These are phyloP conservation scores for Cyclophora albipunctata DNA, from an alignment of 2,888 invertebrate genomes.

Conservation along the genomic window DNA sequence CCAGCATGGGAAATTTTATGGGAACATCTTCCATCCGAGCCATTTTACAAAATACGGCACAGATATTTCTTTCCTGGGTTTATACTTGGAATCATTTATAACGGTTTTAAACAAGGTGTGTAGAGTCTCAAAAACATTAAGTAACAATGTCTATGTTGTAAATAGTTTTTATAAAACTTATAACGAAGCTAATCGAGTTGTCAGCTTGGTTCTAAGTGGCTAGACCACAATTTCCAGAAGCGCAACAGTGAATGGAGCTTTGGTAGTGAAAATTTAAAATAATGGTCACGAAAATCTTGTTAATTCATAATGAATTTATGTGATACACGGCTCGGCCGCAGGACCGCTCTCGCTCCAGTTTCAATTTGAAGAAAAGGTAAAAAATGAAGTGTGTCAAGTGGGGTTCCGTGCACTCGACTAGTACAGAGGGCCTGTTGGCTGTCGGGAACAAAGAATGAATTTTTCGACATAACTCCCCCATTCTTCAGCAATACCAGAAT, in stretches of 20 bases:
- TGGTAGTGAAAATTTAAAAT: constrained; percentile 19
- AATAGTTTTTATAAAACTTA: too few species aligned
- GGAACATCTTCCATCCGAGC: constrained; percentile 27
- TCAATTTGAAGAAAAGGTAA: constrained; percentile 65
- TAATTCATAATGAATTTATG: constrained; percentile 43
- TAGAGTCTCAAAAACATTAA: too few species aligned
- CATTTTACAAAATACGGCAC: too few species aligned
- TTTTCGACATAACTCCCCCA: constrained; percentile 43
- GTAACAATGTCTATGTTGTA: too few species aligned
- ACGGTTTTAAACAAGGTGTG: too few species aligned
- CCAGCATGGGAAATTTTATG: constrained; percentile 46
- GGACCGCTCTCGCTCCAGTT: constrained; percentile 51
- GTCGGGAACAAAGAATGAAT: constrained; percentile 64
- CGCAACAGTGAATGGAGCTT: background rate
- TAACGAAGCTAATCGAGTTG: too few species aligned
- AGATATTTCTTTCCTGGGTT: too few species aligned
- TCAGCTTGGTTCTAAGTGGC: too few species aligned
- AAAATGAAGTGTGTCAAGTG: constrained; percentile 69
- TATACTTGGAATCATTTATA: too few species aligned
- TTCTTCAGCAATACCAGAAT: constrained; percentile 45
- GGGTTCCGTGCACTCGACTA: constrained; percentile 55
- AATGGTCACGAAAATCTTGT: constrained; percentile 33
- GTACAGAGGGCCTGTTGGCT: constrained; percentile 53
- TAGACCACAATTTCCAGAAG: too few species aligned
- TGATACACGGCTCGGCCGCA: constrained; percentile 37